phyloP scores from a whole-genome alignment of 1,140 invertebrate genomes.

The Drosophila aff. region DNA sequence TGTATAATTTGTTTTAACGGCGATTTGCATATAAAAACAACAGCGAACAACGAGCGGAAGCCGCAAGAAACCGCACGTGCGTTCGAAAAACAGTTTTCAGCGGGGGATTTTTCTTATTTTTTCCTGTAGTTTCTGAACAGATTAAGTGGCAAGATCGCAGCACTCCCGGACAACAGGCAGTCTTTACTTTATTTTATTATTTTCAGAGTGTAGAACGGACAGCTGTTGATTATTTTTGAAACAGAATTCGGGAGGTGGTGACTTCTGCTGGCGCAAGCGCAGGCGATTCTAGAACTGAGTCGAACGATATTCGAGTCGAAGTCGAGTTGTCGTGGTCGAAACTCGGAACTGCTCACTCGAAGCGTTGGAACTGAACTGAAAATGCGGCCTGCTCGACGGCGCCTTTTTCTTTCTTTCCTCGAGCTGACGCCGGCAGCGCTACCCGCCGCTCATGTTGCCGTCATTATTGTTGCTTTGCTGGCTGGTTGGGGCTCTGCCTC shows the following conservation, averaged over 20 bases:
- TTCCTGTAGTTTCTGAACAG: conserved; percentile 2
- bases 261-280: conserved; percentile 59
- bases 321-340: conserved; percentile 1
- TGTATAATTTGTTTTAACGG: conserved; percentile 34
- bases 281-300: conserved; percentile 51
- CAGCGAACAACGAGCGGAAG: conserved; percentile 22
- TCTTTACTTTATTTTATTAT: conserved; percentile 19
- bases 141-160: conserved; percentile 8
- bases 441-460: conserved; percentile 2
- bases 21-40: conserved; percentile 55
- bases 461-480: conserved; percentile 11
- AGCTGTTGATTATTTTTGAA: conserved; percentile 62
- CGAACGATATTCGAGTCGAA: conserved; percentile 35
- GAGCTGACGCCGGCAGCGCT: conserved; percentile 15
- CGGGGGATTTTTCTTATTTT: not conserved
- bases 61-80: conserved; percentile 34
- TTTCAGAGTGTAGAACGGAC: conserved; percentile 32
- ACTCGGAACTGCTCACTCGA: conserved; percentile 47
- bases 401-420: conserved; percentile 77
- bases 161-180: conserved; percentile 31
- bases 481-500: conserved; percentile 3
- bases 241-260: conserved; percentile 19
- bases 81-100: conserved; percentile 17
- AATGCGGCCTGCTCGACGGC: conserved; percentile 59
- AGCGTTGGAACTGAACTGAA: conserved; percentile 79